A percentile compares a stretch with the other conserved stretches of the same genome.
These are phyloP conservation scores for Eleginops maclovinus DNA, from an alignment of 2,113 vertebrate species.

Conservation along the genomic window DNA sequence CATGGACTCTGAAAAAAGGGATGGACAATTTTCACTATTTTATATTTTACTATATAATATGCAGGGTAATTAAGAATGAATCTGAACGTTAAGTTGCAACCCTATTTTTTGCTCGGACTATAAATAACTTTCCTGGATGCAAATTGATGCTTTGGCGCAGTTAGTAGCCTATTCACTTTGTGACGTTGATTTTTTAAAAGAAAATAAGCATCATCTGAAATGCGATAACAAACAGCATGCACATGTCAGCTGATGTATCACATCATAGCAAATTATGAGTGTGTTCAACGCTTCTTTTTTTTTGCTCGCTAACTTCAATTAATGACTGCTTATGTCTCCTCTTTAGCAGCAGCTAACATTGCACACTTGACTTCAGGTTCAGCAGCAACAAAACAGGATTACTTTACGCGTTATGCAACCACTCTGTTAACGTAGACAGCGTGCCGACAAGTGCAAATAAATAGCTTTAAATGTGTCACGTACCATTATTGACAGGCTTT, in stretches of 20 bases:
- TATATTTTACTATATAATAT: too few species aligned
- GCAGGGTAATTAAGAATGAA: too few species aligned
- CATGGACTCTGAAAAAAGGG: too few species aligned
- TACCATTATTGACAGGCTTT: slow-evolving; percentile 71
- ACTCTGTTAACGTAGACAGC: too few species aligned
- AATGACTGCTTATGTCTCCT: not conserved
- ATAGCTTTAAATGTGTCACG: not conserved
- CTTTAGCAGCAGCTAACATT: slow-evolving; percentile 31
- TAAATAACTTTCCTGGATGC: not conserved
- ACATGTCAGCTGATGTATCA: not conserved
- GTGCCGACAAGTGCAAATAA: too few species aligned
- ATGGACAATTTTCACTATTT: too few species aligned
- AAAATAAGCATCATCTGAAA: not conserved
- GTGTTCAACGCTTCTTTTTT: too few species aligned
- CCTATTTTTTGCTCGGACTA: too few species aligned
- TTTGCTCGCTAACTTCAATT: not conserved
- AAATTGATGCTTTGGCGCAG: not conserved
- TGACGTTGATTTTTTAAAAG: not conserved
- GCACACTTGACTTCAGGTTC: slow-evolving; percentile 1
- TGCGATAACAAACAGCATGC: not conserved
- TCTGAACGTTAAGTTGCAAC: too few species aligned
- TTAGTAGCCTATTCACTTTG: not conserved
- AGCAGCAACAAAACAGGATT: not conserved
- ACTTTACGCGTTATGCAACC: not conserved
- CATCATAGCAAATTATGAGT: not conserved